A percentile compares a stretch with the other conserved stretches of the same genome.
These are phyloP conservation scores for Pseudolaguvia tuberculata DNA, from an alignment of 2,113 vertebrate genomes.

Conservation along the genomic window DNA sequence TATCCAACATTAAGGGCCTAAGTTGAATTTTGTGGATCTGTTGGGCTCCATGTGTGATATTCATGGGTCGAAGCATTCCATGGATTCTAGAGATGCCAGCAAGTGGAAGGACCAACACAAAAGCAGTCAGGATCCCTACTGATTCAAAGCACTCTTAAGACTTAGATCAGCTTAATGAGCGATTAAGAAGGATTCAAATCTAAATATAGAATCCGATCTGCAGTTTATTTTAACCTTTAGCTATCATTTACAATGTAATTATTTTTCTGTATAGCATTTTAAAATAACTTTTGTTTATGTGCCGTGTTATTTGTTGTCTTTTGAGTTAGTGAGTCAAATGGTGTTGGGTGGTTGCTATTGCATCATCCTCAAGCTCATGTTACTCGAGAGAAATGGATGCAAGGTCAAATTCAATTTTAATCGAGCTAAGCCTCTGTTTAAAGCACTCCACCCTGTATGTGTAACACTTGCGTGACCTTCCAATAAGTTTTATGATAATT, in stretches of 20 bases:
- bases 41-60: too few species aligned
- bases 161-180: too few species aligned
- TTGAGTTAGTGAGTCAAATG: neutral
- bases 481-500: neutral
- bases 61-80: too few species aligned
- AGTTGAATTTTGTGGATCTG: too few species aligned
- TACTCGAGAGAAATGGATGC: neutral
- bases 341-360: neutral
- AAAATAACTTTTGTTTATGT: neutral
- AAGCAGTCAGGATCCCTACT: too few species aligned
- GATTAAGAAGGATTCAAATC: too few species aligned
- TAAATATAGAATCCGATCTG: too few species aligned
- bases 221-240: conserved; percentile 7
- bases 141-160: too few species aligned
- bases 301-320: neutral
- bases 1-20: too few species aligned
- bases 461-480: neutral
- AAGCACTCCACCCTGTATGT: neutral
- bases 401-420: neutral
- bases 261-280: neutral
- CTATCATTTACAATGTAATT: neutral
- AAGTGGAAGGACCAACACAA: too few species aligned
- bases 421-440: neutral
- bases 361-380: neutral
- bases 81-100: too few species aligned